phyloP scores from a whole-genome alignment of 2,797 vertebrate species.

The Zalophus californianus region DNA sequence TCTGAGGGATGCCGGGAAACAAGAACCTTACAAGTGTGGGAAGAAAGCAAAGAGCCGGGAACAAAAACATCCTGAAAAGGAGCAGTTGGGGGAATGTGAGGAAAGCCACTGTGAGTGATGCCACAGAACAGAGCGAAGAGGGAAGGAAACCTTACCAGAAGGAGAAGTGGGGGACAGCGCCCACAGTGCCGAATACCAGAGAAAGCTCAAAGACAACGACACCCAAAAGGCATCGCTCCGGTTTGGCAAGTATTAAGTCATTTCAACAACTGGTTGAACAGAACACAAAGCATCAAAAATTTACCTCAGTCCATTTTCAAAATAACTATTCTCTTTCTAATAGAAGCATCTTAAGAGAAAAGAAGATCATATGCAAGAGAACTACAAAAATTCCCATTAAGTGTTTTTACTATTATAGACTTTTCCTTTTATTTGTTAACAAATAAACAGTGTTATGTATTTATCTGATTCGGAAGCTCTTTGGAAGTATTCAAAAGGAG shows the following conservation, averaged over 20 bases:
- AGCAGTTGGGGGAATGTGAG: background rate
- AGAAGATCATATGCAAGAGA: background rate
- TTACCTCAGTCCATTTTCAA: background rate
- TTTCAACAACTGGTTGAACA: background rate
- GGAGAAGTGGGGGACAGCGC: background rate
- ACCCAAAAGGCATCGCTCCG: background rate
- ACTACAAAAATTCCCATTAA: background rate
- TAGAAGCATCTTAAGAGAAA: background rate
- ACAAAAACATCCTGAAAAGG: background rate
- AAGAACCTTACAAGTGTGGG: background rate
- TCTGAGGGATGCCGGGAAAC: background rate
- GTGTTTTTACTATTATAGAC: background rate
- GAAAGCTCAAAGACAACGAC: background rate
- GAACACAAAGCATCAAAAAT: background rate
- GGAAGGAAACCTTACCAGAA: background rate
- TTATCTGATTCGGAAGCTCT: background rate
- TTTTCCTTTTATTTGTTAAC: background rate
- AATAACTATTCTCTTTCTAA: background rate
- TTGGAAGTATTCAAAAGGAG: background rate
- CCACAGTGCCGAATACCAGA: rapidly evolving
- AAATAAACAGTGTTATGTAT: background rate
- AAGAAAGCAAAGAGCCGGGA: background rate
- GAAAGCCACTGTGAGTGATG: background rate
- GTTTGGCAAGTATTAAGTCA: background rate
- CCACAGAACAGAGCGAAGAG: background rate